Conservation (phyloP, 1,140 invertebrate species). For the Drosophila takahashii region DNA sequence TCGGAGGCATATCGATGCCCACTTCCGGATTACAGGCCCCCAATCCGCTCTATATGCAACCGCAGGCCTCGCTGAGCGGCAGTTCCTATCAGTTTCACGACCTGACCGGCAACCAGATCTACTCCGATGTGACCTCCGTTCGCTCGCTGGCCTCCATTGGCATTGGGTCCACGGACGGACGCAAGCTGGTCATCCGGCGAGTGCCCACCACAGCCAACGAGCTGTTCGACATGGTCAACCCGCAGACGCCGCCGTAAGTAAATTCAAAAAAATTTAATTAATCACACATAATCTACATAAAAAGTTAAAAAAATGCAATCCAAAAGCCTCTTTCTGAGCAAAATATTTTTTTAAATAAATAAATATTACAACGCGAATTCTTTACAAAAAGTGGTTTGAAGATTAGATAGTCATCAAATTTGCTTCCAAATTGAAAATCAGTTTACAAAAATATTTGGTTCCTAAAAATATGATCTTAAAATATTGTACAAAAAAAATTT, state of each 20-base stretch:
- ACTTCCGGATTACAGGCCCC: conserved; percentile 52
- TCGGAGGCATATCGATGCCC: conserved; percentile 38
- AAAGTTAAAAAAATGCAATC: too few species aligned
- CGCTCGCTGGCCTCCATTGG: conserved; percentile 92
- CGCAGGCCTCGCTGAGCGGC: conserved; percentile 70
- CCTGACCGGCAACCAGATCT: conserved; percentile 80
- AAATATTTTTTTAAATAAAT: too few species aligned
- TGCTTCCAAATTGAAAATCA: background rate
- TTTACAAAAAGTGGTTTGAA: background rate
- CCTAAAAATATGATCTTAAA: too few species aligned
- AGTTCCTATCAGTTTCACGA: conserved; percentile 85
- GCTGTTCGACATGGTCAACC: conserved; percentile 92
- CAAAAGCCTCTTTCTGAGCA: too few species aligned
- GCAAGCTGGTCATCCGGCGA: conserved; percentile 91
- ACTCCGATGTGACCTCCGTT: conserved; percentile 88
- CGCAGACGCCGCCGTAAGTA: conserved; percentile 92
- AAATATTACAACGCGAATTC: background rate
- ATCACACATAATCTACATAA: too few species aligned
- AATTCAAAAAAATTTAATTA: background rate
- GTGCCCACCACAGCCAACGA: conserved; percentile 93
- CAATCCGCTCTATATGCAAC: conserved; percentile 75
- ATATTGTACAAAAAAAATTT: too few species aligned
- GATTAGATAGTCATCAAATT: too few species aligned
- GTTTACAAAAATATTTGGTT: too few species aligned
- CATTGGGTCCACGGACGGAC: conserved; percentile 94